phyloP scores from a whole-genome alignment of 2,113 vertebrate species.

The Datnioides undecimradiatus region DNA sequence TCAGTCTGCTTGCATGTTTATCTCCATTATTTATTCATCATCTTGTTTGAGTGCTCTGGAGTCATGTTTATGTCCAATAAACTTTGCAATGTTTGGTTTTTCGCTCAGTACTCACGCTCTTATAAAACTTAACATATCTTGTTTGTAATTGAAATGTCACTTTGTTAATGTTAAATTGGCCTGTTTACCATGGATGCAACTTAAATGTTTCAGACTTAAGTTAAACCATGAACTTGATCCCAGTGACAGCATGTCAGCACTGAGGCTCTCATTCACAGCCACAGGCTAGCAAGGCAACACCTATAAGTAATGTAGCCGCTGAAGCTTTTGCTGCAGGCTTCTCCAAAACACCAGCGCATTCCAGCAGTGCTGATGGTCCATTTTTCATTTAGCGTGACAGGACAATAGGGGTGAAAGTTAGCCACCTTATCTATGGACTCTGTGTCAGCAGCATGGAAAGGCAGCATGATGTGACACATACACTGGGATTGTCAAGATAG shows the following conservation, averaged over 20 bases:
- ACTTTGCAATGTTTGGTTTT: slow-evolving; percentile 59
- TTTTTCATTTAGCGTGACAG: slow-evolving; percentile 74
- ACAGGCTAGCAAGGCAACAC: slow-evolving; percentile 29
- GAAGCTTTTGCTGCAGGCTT: slow-evolving; percentile 64
- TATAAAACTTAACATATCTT: slow-evolving; percentile 33
- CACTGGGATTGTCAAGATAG: slow-evolving; percentile 63
- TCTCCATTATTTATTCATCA: slow-evolving; percentile 53
- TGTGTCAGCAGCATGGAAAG: slow-evolving; percentile 30
- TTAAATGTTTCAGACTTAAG: slow-evolving; percentile 38
- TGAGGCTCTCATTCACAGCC: slow-evolving; percentile 1
- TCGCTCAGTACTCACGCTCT: slow-evolving; percentile 21
- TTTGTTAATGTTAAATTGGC: slow-evolving; percentile 39
- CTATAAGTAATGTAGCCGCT: slow-evolving; percentile 23
- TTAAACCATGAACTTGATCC: slow-evolving; percentile 40
- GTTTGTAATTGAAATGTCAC: slow-evolving; percentile 41
- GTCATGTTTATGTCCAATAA: slow-evolving; percentile 63
- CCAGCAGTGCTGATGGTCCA: slow-evolving; percentile 54
- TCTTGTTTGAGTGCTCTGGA: slow-evolving; percentile 46
- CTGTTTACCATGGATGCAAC: slow-evolving; percentile 33
- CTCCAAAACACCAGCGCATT: slow-evolving; percentile 71
- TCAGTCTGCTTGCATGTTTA: slow-evolving; percentile 47
- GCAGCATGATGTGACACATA: slow-evolving; percentile 51
- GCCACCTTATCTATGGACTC: slow-evolving; percentile 74
- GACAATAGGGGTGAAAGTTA: slow-evolving; percentile 78
- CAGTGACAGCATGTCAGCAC: slow-evolving; percentile 3